Evolutionary conservation across 2,797 vertebrate species (phyloP), one percentile per base, ranked within the genome.

Genomic region (Tiaroga cobitis): DNA sequence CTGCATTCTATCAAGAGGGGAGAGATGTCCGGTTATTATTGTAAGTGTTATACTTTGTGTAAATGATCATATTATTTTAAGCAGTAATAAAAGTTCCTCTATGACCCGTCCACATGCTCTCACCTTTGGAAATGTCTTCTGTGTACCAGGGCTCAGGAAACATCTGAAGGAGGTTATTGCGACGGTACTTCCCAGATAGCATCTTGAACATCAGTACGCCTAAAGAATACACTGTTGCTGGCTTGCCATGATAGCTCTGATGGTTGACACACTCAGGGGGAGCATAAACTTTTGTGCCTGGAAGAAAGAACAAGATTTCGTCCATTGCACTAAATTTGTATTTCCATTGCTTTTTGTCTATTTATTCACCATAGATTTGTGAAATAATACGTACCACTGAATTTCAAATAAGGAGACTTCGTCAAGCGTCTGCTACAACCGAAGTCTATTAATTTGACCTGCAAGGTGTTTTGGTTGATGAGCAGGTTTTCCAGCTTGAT

Each of bases 141-240:
- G 6, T 43, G 39, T 26, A 26, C 39, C 39, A 72, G 39, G 6
- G n/a, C 24, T 4, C 5, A 39, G 13, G 6, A 26, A 72, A 26
- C 24, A 43, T 16, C 0, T 26, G 0, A 7, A 3, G 68, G 67
- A 69, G 2, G 2, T 1, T 26, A n/a, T 8, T 0, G 2, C 3
- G 0, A n/a, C 11, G 37, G 24, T n/a, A 70, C 11, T 1, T 15
- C 11, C 68, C 68, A 41, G 1, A 15, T 11, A 70, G 21, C 37
- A 70, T 41, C 68, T 3, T 41, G 24, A 7, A 41, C 37, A 70
- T 7, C 21, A 70, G 68, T 2, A 70, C 11, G 5, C 68, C 68
- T 70, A 41, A n/a, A 70, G 68, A 70, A 24, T 70, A 70, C 11
- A n/a, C 68, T n/a, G 68, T 70, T 70, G 68, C 37, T n/a, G 68